These are phyloP conservation scores for Drosophila tsacasi DNA, from an alignment of 1,140 invertebrate genomes.

Conservation along the genomic window DNA sequence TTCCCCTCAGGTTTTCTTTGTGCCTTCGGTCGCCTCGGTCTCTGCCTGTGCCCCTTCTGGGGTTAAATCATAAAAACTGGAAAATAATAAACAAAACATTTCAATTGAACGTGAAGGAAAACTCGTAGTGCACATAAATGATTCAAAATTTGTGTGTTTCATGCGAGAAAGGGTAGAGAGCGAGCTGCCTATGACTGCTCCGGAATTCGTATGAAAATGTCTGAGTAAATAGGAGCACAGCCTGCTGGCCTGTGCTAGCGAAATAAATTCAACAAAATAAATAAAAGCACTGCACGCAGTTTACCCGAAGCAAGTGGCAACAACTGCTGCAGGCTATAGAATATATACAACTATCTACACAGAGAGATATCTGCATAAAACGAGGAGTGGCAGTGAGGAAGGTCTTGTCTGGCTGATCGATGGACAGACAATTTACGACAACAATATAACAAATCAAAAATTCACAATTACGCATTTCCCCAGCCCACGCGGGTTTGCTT, in stretches of 20 bases:
- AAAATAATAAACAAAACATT: constrained; percentile 82
- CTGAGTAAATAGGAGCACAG: constrained; percentile 62
- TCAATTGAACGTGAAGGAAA: constrained; percentile 83
- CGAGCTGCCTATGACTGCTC: constrained; percentile 30
- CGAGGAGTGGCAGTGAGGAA: constrained; percentile 39
- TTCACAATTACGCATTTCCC: constrained; percentile 53
- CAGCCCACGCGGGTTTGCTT: not conserved
- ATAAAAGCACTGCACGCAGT: constrained; percentile 34
- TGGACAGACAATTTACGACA: constrained; percentile 40
- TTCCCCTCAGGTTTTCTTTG: constrained; percentile 20
- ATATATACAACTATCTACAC: constrained; percentile 8
- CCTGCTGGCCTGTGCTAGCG: constrained; percentile 2
- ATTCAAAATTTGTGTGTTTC: constrained; percentile 53
- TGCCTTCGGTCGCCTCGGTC: constrained; percentile 8
- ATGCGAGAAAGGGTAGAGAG: constrained; percentile 5
- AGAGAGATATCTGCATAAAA: constrained; percentile 24
- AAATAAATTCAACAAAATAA: constrained; percentile 44
- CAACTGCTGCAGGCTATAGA: constrained; percentile 17
- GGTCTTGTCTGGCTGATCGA: constrained; percentile 33
- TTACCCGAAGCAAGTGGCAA: constrained; percentile 16
- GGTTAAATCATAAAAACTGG: constrained; percentile 81
- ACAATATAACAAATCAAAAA: constrained; percentile 41
- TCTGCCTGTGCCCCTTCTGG: constrained; percentile 39
- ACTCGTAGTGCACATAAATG: constrained; percentile 75
- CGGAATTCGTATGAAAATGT: constrained; percentile 64